These are phyloP conservation scores for Pontoporia blainvillei DNA, from an alignment of 2,113 vertebrate species.

Conservation along the genomic window DNA sequence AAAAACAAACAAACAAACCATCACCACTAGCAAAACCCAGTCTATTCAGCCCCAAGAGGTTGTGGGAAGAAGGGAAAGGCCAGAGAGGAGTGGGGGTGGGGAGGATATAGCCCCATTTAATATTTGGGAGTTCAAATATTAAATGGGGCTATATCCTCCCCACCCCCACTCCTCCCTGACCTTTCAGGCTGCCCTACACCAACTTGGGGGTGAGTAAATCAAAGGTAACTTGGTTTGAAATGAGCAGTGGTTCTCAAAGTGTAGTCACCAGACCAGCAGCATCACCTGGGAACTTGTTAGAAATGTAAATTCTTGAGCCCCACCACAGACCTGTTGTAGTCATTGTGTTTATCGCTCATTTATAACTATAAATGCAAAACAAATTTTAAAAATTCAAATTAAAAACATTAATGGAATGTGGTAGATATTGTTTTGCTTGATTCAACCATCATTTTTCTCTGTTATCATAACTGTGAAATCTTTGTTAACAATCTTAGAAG, in stretches of 20 bases:
- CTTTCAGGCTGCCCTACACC: neutral
- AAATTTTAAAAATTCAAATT: neutral
- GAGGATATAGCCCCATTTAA: neutral
- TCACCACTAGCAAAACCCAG: neutral
- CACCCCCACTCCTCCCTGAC: neutral
- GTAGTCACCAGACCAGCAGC: neutral
- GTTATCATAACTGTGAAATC: neutral
- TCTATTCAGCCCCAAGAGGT: neutral
- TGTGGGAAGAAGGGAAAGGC: neutral
- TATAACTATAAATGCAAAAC: neutral
- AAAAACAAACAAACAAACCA: neutral
- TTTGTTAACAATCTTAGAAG: neutral
- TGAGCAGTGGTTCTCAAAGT: neutral
- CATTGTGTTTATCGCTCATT: neutral
- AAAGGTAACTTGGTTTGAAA: neutral
- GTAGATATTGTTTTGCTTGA: neutral
- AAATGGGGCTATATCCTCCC: neutral
- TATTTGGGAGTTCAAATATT: neutral
- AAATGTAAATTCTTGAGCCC: neutral
- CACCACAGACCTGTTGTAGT: neutral
- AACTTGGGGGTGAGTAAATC: neutral
- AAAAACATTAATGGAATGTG: neutral
- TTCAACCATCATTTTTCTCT: neutral
- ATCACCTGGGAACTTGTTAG: neutral
- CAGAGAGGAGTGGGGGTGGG: neutral